Base-by-base conservation (phyloP, 2,888 invertebrate species). In the Crocallis elinguaria region DNA sequence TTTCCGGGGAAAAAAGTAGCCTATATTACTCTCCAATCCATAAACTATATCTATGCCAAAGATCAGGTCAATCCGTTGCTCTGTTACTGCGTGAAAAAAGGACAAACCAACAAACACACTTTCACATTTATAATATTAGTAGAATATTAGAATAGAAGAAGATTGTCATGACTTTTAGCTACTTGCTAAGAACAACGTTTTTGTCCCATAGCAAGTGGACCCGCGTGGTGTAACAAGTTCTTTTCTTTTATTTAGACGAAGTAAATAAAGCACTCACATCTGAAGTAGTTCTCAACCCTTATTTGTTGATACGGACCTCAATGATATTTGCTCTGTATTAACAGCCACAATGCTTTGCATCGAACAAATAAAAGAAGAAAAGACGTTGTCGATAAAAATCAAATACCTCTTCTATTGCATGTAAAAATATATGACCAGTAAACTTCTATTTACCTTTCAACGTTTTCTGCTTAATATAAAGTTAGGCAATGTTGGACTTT, bases 401-500 rank as follows among this genome's bases (percentile, higher is more conserved):
- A 19, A 6, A n/a, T n/a, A n/a, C n/a, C n/a, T n/a, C 8, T 7
- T 8, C 23, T 6, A 23, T 25, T 8, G 7, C 17, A 7, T 30
- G 11, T 29, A 17, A 17, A 17, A 30, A 41, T 41, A 29, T 41
- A 30, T 17, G 19, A n/a, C 6, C 12, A 11, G 29, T 41, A 30
- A 41, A 41, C 12, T 41, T 29, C 19, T 41, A 19, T 41, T 39
- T 27, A 5, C 13, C 30, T n/a, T n/a, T n/a, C n/a, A n/a, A n/a
- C n/a, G n/a, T n/a, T n/a, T n/a, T n/a, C n/a, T n/a, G n/a, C n/a
- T n/a, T n/a, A n/a, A n/a, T n/a, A n/a, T n/a, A n/a, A n/a, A n/a
- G n/a, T n/a, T n/a, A n/a, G n/a, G n/a, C n/a, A n/a, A n/a, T n/a
- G n/a, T n/a, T n/a, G n/a, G n/a, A n/a, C n/a, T n/a, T n/a, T n/a